phyloP scores from a whole-genome alignment of 2,113 vertebrate species.

The Hemibagrus wyckioides region DNA sequence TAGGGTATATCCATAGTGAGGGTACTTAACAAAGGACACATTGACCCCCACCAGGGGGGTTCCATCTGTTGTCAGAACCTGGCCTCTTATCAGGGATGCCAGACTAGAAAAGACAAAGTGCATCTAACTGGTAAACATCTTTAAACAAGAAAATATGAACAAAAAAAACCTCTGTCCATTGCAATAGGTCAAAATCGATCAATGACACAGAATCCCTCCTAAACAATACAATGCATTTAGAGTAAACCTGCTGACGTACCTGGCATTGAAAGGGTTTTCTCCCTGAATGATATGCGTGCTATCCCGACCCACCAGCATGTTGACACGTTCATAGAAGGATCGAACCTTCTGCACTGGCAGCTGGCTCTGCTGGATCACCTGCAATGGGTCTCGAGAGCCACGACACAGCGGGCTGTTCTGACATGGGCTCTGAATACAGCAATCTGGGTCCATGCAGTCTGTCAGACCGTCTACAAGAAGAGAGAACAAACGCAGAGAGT shows the following conservation, averaged over 20 bases:
- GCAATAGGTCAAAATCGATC: neutral
- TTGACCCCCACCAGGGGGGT: constrained; percentile 97
- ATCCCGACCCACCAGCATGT: constrained; percentile 93
- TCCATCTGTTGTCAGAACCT: constrained; percentile 96
- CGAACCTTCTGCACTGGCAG: constrained; percentile 77
- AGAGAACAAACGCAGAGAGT: neutral
- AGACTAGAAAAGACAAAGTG: constrained; percentile 73
- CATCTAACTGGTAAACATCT: neutral
- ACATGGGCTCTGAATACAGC: constrained; percentile 94
- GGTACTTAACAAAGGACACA: constrained; percentile 98
- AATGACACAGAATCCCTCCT: neutral
- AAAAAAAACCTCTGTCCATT: constrained; percentile 1
- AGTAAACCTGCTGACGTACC: constrained; percentile 65
- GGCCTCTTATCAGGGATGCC: constrained; percentile 94
- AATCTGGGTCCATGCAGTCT: constrained; percentile 98
- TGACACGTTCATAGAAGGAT: constrained; percentile 96
- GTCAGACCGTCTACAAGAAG: constrained; percentile 87
- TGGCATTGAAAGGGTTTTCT: constrained; percentile 96
- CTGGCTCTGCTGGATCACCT: constrained; percentile 92
- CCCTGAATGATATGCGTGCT: constrained; percentile 96
- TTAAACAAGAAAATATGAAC: neutral
- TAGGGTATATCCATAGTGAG: constrained; percentile 95
- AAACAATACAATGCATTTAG: neutral
- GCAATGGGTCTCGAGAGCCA: constrained; percentile 91
- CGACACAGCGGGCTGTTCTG: constrained; percentile 93